Base-by-base conservation (phyloP, 30 jellyfish, hydroid and myxozoan genomes). In the Clytia hemisphaerica region DNA sequence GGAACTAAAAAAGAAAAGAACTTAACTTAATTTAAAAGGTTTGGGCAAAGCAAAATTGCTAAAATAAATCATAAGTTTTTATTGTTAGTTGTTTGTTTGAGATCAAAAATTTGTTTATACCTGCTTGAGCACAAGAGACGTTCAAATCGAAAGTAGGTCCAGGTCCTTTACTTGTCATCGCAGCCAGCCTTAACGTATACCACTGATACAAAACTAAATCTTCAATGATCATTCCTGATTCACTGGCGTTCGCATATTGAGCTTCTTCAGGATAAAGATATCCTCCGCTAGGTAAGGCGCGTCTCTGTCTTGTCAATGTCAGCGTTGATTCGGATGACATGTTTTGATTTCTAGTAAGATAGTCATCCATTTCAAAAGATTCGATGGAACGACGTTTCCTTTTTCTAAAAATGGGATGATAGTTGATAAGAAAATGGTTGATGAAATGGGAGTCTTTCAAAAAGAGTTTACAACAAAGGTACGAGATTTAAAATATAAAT, bases 91-190 rank as follows among this genome's bases (percentile, higher is more conserved):
- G n/a, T n/a, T n/a, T n/a, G n/a, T n/a, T n/a, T n/a, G n/a, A n/a
- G n/a, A n/a, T n/a, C n/a, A n/a, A n/a, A n/a, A n/a, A n/a, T n/a
- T n/a, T n/a, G n/a, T n/a, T n/a, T n/a, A 2, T 76, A 76, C 89
- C 80, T 31, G 57, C 15, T n/a, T 62, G 89, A 35, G 50, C 35
- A 37, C 89, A 76, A 3, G 89, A 61, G 22, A 75, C 80, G 35
- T 76, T 76, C 6, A 65, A 2, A 9, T 40, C 64, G 35, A 57
- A 3, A 22, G 27, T n/a, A 38, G 89, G 89, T 35, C 89, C 89
- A 28, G 46, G 59, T 15, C 79, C 89, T 21, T 55, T 45, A 5
- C n/a, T 62, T 2, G 80, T 76, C 32, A 76, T 24, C 25, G 70
- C 80, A 2, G 74, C 73, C 10, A 76, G 38, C 30, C 89, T 30